phyloP scores from a whole-genome alignment of 2,888 invertebrate genomes.

The Synergus itoensis region DNA sequence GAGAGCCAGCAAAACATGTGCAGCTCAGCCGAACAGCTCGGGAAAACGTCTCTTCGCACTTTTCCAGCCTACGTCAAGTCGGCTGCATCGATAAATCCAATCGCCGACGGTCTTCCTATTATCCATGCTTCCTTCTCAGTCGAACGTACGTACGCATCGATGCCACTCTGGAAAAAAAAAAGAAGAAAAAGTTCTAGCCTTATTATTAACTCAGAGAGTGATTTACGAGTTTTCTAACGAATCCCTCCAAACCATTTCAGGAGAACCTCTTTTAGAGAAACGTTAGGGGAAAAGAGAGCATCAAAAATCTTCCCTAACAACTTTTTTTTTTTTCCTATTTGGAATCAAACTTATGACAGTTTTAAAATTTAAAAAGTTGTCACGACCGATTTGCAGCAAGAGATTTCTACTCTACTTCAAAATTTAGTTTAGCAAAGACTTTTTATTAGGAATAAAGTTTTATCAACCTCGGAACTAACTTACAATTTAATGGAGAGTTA shows the following conservation, averaged over 20 bases:
- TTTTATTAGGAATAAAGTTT: no score
- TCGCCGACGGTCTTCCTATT: constrained; percentile 30
- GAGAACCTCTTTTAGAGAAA: neutral
- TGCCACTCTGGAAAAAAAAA: constrained; percentile 22
- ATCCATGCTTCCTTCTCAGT: constrained; percentile 34
- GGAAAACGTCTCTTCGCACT: constrained; percentile 59
- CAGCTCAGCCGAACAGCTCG: constrained; percentile 62
- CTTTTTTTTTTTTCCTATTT: neutral
- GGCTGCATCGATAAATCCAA: constrained; percentile 63
- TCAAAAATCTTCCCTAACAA: neutral
- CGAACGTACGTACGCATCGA: constrained; percentile 35
- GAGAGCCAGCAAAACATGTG: constrained; percentile 40
- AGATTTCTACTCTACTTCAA: neutral
- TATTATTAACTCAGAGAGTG: constrained; percentile 27
- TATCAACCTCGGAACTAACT: no score
- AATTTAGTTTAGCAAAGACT: no score
- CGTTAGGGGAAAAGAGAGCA: constrained; percentile 12
- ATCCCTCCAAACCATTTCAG: constrained; percentile 4
- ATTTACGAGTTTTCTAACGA: constrained; percentile 26
- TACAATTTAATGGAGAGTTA: no score
- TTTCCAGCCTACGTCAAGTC: constrained; percentile 68
- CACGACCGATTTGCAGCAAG: no score
- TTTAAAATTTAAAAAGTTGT: no score
- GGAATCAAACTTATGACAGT: neutral
- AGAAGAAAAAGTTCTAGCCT: constrained; percentile 20